phyloP scores from a whole-genome alignment of 2,113 vertebrate genomes.

The Zosterops hypoxanthus region DNA sequence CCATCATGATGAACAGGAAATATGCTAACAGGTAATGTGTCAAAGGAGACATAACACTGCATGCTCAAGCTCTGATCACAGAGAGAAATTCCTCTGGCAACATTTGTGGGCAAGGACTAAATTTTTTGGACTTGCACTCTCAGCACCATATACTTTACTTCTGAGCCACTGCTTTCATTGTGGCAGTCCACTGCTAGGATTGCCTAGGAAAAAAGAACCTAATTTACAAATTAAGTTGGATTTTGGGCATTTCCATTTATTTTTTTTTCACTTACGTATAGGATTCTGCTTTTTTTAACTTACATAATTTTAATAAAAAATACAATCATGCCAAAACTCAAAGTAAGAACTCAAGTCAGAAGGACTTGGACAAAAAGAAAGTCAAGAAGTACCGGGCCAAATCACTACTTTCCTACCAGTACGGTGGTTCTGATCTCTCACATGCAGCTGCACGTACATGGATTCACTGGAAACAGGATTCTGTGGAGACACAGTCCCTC shows the following conservation, averaged over 20 bases:
- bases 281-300: not conserved
- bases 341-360: not conserved
- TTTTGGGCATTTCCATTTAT: fast-evolving
- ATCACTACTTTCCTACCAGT: not conserved
- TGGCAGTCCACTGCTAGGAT: not conserved
- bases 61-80: not conserved
- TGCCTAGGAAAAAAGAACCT: not conserved
- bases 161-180: not conserved
- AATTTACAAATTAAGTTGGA: not conserved
- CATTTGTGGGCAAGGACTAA: not conserved
- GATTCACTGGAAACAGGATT: not conserved
- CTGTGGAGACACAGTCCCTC: not conserved
- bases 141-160: not conserved
- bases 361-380: not conserved
- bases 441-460: not conserved
- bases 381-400: not conserved
- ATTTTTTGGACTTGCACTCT: not conserved
- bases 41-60: not conserved
- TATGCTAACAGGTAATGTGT: not conserved
- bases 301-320: not conserved
- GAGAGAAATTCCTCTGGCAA: not conserved
- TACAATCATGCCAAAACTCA: not conserved
- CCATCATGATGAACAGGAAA: not conserved
- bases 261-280: not conserved
- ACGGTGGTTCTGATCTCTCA: not conserved